Evolutionary conservation across 2,113 vertebrate genomes (phyloP).

Genomic region (Hydrochoerus hydrochaeris): DNA sequence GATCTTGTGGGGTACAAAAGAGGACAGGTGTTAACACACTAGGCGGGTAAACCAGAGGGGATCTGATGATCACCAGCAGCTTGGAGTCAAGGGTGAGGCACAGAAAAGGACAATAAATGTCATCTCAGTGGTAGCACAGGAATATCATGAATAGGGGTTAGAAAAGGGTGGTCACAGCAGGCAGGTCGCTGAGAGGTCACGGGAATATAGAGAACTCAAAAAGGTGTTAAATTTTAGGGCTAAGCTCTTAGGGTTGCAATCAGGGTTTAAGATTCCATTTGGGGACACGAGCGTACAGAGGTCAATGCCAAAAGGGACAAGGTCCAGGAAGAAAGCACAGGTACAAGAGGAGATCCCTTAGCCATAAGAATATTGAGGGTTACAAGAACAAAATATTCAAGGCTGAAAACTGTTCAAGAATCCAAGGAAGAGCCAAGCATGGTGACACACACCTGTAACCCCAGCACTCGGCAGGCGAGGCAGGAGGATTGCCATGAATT

Average conservation of each 20-base stretch:
- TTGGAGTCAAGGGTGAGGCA: background rate
- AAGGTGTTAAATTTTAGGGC: background rate
- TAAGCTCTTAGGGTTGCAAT: background rate
- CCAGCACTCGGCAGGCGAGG: background rate
- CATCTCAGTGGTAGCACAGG: background rate
- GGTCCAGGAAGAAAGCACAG: background rate
- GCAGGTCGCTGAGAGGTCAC: background rate
- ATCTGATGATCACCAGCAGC: background rate
- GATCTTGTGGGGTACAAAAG: rapidly evolving
- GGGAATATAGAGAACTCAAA: background rate
- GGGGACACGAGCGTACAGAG: background rate
- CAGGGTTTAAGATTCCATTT: rapidly evolving
- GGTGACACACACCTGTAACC: background rate
- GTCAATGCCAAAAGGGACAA: background rate
- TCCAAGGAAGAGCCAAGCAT: background rate
- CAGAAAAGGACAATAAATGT: background rate
- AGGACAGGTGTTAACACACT: no score
- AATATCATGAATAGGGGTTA: rapidly evolving
- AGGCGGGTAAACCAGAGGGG: rapidly evolving
- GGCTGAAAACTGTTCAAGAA: background rate
- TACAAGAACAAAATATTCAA: background rate
- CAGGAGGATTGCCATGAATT: background rate
- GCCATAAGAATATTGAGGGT: background rate
- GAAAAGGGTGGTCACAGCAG: background rate
- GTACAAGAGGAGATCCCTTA: background rate